A percentile compares a stretch with the other conserved stretches of the same genome.
phyloP scores from a whole-genome alignment of 2,888 invertebrate species.

The Scaptomyza flava region DNA sequence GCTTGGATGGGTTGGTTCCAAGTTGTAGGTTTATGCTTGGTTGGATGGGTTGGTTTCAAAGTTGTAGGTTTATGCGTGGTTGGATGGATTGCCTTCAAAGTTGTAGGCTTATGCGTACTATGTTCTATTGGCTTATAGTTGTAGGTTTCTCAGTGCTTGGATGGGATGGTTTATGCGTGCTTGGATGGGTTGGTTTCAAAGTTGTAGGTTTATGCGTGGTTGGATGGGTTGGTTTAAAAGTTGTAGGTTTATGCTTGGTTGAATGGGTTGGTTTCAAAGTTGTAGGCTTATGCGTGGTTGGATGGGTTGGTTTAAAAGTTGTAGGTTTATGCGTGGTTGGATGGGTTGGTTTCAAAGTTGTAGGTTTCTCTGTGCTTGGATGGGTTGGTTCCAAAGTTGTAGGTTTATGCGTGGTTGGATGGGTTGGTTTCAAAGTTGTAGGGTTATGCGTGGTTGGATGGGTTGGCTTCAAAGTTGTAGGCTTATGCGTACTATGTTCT shows the following conservation, averaged over 20 bases:
- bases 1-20: neutral
- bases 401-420: neutral
- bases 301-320: too few species aligned
- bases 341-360: neutral
- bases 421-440: too few species aligned
- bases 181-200: too few species aligned
- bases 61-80: neutral
- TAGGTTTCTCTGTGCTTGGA: neutral
- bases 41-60: constrained; percentile 7
- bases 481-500: too few species aligned
- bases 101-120: neutral
- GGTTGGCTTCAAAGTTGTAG: neutral
- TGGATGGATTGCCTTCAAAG: neutral
- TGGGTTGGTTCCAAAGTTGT: neutral
- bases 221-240: neutral
- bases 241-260: neutral
- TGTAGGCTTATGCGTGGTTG: too few species aligned
- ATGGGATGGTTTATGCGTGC: too few species aligned
- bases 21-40: neutral
- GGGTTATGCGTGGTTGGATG: too few species aligned
- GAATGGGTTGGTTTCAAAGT: too few species aligned
- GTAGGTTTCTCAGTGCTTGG: too few species aligned
- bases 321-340: neutral
- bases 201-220: too few species aligned
- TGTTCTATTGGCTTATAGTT: neutral